Evolutionary conservation across 2,888 invertebrate genomes (phyloP), one percentile per base, ranked within the genome.

Genomic region (Volucella inflata): DNA sequence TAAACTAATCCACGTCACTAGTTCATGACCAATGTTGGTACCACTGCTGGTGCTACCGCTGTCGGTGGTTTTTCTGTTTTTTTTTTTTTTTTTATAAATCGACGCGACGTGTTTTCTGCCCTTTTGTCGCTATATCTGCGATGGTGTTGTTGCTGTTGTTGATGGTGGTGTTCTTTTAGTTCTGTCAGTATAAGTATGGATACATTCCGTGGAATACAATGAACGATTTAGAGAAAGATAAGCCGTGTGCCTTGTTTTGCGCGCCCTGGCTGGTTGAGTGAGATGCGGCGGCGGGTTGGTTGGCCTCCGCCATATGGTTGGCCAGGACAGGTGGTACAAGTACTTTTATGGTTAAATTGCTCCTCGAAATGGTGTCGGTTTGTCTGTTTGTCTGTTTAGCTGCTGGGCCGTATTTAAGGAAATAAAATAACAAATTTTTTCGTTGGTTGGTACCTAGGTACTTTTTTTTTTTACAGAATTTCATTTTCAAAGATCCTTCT

Each of bases 1-100:
- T 80, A 74, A 80, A 42, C 60, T 80, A 74, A 80, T 74, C 62
- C 67, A 62, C 80, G 74, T 80, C 74, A 74, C 67, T 68, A 74
- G 80, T 80, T 80, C 80, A 80, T 74, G 80, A 74, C 80, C 74
- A 30, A 30, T 30, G 67, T 57, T 74, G 55, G 44, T 42, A 42
- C 21, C 51, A 57, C 16, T 57, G 64, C 36, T 78, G 10, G 10
- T 57, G 50, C 44, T 71, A 3, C 30, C 48, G 10, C 48, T 48
- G 51, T n/a, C 16, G 10, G 2, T 36, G 10, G n/a, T 64, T 30
- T n/a, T 16, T 8, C 42, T 62, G 11, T 51, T 8, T n/a, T 38
- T 14, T 42, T 60, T 10, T 42, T 46, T 67, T 50, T 68, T 53
- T 50, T 57, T 78, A 38, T 72, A 30, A 78, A 70, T 70, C 60